Percentiles rank a stretch among this genome's conserved stretches.
phyloP scores from a whole-genome alignment of 2,113 vertebrate species.

The Python bivittatus region DNA sequence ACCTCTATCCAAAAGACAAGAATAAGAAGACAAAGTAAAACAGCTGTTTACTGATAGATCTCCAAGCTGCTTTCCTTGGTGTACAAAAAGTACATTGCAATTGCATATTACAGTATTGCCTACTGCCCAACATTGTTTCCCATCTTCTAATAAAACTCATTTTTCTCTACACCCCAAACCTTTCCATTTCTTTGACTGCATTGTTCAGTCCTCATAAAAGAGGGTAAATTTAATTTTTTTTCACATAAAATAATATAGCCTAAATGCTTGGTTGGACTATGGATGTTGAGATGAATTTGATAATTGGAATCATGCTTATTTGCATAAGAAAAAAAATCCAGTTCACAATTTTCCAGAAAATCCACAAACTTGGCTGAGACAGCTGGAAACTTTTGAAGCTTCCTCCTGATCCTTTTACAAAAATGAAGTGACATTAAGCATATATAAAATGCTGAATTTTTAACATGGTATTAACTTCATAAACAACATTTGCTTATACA shows the following conservation, averaged over 20 bases:
- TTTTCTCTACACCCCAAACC: not conserved
- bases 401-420: not conserved
- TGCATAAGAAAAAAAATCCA: not conserved
- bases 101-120: not conserved
- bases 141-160: not conserved
- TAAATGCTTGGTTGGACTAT: not conserved
- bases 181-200: not conserved
- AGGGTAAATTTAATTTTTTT: not conserved
- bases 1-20: not conserved
- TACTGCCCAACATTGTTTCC: not conserved
- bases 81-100: not conserved
- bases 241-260: not conserved
- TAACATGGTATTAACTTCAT: conserved; percentile 51
- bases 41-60: not conserved
- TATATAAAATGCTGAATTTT: conserved; percentile 27
- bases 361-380: not conserved
- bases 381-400: not conserved
- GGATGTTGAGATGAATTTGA: not conserved
- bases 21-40: not conserved
- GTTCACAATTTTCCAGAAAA: not conserved
- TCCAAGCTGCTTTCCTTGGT: not conserved
- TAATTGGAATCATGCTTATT: not conserved
- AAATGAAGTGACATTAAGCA: conserved; percentile 32
- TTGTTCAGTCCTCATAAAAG: not conserved
- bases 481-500: conserved; percentile 60